Evolutionary conservation across 1,140 invertebrate genomes (phyloP), one percentile per base, ranked within the genome.

Genomic region (Maconellicoccus hirsutus): DNA sequence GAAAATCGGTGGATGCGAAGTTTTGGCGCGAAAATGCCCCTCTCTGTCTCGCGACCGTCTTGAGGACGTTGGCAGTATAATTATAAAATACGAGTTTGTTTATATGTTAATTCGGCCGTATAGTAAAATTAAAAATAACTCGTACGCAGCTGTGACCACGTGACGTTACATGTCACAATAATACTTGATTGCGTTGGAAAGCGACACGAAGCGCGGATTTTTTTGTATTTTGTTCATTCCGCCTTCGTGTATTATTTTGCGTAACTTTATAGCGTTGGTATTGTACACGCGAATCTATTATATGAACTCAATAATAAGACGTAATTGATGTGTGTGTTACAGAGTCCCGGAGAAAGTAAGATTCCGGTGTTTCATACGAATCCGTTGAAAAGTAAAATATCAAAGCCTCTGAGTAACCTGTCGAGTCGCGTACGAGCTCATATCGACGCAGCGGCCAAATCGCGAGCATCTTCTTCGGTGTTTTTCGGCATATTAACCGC

Each of bases 281-380:
- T 8, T 52, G 42, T 52, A 52, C 42, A 19, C 42, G 42, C 6
- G 42, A 6, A 3, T 52, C 10, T 14, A 19, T 52, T 19, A 19
- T 19, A 52, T n/a, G n/a, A 52, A 3, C 12, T 3, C 2, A 3
- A 52, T 52, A 52, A 52, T 52, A 52, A 52, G 29, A 33, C 29
- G 29, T 6, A 6, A 6, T 2, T 16, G n/a, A 52, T 19, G 42
- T 52, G 71, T 71, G 73, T 75, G 71, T 77, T 78, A 4, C 76
- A 79, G 79, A 74, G 73, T 63, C 76, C 78, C 12, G 76, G 75
- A 59, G 79, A 78, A 42, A 79, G 78, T 72, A 77, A 76, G 59
- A 79, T 80, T 69, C 79, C 79, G 8, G 75, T 78, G 19, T 71
- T 77, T 52, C 72, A 74, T 72, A 71, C 72, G 61, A 75, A 71